Percentiles rank a stretch among this genome's conserved stretches.
phyloP scores from a whole-genome alignment of 2,888 invertebrate genomes.

The Ophion ellenae region DNA sequence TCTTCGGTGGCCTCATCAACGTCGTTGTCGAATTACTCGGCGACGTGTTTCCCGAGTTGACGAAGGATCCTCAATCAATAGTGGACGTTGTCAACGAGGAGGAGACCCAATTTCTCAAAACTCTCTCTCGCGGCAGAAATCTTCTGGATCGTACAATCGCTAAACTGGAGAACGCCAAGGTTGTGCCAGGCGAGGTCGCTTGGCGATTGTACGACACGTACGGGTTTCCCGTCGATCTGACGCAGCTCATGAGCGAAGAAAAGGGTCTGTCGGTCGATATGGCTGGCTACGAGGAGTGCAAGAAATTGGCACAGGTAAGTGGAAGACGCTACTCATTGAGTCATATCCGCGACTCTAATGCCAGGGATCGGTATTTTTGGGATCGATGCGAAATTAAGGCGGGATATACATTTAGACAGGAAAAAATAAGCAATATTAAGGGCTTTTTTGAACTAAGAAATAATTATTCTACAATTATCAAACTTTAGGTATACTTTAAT shows the following conservation, averaged over 20 bases:
- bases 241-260: conserved; percentile 99
- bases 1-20: conserved; percentile 95
- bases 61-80: conserved; percentile 95
- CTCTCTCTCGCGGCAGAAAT: conserved; percentile 94
- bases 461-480: too few species aligned
- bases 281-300: conserved; percentile 95
- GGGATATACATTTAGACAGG: too few species aligned
- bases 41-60: conserved; percentile 92
- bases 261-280: conserved; percentile 94
- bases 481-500: too few species aligned
- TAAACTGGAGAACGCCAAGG: conserved; percentile 88
- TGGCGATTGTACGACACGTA: conserved; percentile 99
- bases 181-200: conserved; percentile 97
- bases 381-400: too few species aligned
- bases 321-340: neutral
- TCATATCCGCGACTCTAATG: too few species aligned
- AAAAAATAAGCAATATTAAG: too few species aligned
- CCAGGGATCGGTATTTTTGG: too few species aligned
- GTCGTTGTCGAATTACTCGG: conserved; percentile 94
- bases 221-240: conserved; percentile 99
- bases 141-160: conserved; percentile 95
- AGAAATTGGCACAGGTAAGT: conserved; percentile 91
- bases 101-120: conserved; percentile 98
- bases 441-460: too few species aligned
- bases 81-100: conserved; percentile 99